These are phyloP conservation scores for Phania funesta DNA, from an alignment of 2,888 invertebrate genomes.

Conservation along the genomic window DNA sequence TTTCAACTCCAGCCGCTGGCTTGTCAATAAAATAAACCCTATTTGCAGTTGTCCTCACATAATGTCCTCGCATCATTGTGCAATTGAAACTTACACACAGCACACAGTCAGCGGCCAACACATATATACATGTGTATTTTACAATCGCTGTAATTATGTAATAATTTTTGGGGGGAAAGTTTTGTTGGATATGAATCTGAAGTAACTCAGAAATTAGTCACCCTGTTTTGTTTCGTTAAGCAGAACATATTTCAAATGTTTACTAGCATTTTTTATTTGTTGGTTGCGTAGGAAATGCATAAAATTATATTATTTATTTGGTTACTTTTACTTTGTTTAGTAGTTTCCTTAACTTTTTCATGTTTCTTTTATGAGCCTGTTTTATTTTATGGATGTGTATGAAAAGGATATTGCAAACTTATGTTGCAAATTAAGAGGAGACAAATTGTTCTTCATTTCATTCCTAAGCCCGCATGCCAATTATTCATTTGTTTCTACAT, in stretches of 20 bases:
- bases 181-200: background rate
- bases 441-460: background rate
- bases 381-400: slow-evolving; percentile 2
- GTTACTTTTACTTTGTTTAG: slow-evolving; percentile 4
- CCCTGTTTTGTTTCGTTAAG: slow-evolving; percentile 1
- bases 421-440: slow-evolving; percentile 12
- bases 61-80: slow-evolving; percentile 34
- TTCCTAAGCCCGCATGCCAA: background rate
- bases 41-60: slow-evolving; percentile 54
- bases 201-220: background rate
- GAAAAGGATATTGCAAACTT: slow-evolving; percentile 11
- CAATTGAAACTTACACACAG: slow-evolving; percentile 40
- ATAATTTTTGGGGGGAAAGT: background rate
- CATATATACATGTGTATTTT: background rate
- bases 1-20: slow-evolving; percentile 47
- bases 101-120: slow-evolving; percentile 30
- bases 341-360: slow-evolving; percentile 2
- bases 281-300: background rate
- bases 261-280: slow-evolving; percentile 16
- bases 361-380: background rate
- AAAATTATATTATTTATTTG: slow-evolving; percentile 11
- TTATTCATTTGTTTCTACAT: background rate
- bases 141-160: background rate
- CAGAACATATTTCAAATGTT: slow-evolving; percentile 33
- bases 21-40: slow-evolving; percentile 58